Percentiles rank a stretch among this genome's conserved stretches.
Conservation (phyloP, 2,797 vertebrate species). For the Erethizon dorsatum region DNA sequence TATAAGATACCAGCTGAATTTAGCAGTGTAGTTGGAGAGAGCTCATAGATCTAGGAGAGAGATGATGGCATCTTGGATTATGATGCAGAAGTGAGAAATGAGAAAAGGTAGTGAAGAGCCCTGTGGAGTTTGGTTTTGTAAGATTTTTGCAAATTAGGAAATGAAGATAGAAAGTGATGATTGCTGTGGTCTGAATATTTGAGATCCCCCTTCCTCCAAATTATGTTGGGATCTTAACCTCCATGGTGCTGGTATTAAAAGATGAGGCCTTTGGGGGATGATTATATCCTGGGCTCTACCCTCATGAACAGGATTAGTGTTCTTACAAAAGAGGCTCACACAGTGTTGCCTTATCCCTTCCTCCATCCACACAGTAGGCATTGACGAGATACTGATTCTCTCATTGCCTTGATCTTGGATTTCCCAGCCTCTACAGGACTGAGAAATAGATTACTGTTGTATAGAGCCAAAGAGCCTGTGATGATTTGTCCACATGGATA, state of each 20-base stretch:
- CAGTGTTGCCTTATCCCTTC: background rate
- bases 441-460: background rate
- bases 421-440: background rate
- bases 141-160: background rate
- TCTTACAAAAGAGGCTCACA: background rate
- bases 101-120: background rate
- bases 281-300: background rate
- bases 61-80: background rate
- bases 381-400: background rate
- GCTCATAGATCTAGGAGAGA: background rate
- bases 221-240: background rate
- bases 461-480: background rate
- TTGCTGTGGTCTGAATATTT: background rate
- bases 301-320: background rate
- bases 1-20: background rate
- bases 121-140: background rate
- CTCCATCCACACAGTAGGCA: background rate
- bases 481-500: background rate
- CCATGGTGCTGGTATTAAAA: background rate
- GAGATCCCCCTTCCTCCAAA: background rate
- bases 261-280: background rate
- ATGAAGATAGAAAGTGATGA: background rate
- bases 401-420: background rate
- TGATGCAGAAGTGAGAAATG: too few relatives aligned
- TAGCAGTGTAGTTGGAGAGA: background rate